Conservation (phyloP, 2,888 invertebrate genomes). For the Cephonodes hylas region DNA sequence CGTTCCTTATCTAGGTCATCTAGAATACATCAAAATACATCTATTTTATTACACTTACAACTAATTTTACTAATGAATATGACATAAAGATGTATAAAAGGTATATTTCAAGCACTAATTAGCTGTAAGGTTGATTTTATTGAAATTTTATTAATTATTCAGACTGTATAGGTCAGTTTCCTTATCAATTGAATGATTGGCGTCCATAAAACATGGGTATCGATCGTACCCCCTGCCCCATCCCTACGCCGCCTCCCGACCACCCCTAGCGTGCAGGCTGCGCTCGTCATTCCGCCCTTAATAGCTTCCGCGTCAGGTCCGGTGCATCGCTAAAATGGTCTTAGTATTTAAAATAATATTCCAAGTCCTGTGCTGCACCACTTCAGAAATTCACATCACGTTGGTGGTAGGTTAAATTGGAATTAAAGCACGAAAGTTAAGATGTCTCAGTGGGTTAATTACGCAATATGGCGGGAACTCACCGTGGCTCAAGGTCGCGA, state of each 20-base stretch:
- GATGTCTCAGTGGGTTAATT: constrained; percentile 48
- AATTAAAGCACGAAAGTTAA: background rate
- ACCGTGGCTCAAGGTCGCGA: constrained; percentile 50
- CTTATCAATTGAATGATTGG: background rate
- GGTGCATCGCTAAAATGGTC: background rate
- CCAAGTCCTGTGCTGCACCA: background rate
- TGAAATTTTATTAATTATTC: background rate
- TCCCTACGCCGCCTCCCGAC: background rate
- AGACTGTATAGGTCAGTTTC: background rate
- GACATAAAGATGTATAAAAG: no score
- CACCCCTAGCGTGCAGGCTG: background rate
- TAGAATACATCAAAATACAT: no score
- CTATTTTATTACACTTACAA: no score
- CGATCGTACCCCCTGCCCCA: background rate
- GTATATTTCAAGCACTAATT: no score
- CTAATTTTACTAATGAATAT: no score
- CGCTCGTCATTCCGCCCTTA: constrained; percentile 5
- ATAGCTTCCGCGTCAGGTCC: background rate
- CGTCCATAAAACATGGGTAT: background rate
- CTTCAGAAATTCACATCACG: background rate
- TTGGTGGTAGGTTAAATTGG: background rate
- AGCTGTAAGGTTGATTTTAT: background rate
- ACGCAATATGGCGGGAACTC: constrained; percentile 50
- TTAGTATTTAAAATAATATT: background rate
- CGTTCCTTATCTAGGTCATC: no score